A percentile compares a stretch with the other conserved stretches of the same genome.
These are phyloP conservation scores for Xenops minutus DNA, from an alignment of 2,797 vertebrate species.

Conservation along the genomic window DNA sequence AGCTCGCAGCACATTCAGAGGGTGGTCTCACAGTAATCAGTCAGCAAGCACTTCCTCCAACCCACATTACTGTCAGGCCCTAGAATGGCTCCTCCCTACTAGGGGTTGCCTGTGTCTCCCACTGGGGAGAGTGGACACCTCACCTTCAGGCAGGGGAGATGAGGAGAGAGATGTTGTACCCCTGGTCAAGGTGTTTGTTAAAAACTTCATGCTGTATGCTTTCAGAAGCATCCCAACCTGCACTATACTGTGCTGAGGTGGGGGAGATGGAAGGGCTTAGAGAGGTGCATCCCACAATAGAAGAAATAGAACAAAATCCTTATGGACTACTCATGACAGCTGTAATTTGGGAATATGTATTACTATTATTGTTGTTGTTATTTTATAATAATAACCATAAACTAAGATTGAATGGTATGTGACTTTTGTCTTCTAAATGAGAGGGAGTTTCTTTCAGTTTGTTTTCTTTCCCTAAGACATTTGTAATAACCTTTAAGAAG, in stretches of 20 bases:
- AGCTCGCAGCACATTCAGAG: background rate
- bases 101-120: background rate
- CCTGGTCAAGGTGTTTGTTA: background rate
- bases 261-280: background rate
- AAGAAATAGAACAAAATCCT: background rate
- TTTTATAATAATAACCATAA: background rate
- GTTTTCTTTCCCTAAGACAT: background rate
- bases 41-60: background rate
- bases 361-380: background rate
- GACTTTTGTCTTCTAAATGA: background rate
- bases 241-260: background rate
- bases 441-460: background rate
- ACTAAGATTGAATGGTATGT: background rate
- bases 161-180: background rate
- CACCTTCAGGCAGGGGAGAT: background rate
- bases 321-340: background rate
- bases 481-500: background rate
- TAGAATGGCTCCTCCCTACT: background rate
- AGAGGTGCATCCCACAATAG: background rate
- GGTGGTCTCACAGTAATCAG: background rate
- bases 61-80: background rate
- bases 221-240: background rate
- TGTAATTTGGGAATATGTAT: background rate
- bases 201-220: background rate
- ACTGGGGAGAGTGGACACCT: background rate